Percentiles rank a stretch among this genome's conserved stretches.
These are phyloP conservation scores for Folsomia manolachei DNA, from an alignment of 2,888 invertebrate species.

Conservation along the genomic window DNA sequence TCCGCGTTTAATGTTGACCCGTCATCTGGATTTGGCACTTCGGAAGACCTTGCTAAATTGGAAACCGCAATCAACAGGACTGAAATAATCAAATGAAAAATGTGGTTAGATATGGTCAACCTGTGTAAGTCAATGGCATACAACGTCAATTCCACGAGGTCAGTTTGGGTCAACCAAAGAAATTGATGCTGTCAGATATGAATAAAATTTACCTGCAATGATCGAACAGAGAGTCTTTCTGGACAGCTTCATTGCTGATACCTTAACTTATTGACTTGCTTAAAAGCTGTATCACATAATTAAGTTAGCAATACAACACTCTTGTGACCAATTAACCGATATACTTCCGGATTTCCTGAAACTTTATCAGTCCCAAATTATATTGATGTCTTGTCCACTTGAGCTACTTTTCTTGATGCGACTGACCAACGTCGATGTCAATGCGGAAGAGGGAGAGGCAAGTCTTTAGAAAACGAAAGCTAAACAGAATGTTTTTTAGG, in stretches of 20 bases:
- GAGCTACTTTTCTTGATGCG: neutral
- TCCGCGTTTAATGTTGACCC: conserved; percentile 29
- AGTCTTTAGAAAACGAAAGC: conserved; percentile 5
- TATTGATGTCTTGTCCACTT: too few species aligned
- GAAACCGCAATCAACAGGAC: neutral
- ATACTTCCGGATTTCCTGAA: too few species aligned
- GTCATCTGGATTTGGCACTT: neutral
- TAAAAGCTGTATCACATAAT: neutral
- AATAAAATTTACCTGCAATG: conserved; percentile 1
- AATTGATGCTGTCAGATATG: too few species aligned
- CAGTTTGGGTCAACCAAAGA: too few species aligned
- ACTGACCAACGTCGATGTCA: neutral
- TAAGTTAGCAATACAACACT: too few species aligned
- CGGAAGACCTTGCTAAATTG: neutral
- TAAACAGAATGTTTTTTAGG: too few species aligned
- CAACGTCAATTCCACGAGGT: too few species aligned
- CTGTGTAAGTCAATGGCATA: neutral
- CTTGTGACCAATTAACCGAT: too few species aligned
- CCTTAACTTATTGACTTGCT: too few species aligned
- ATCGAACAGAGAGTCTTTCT: neutral
- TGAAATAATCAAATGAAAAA: conserved; percentile 4
- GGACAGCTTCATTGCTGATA: conserved; percentile 7
- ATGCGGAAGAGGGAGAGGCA: neutral
- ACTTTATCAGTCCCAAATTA: too few species aligned
- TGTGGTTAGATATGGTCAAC: too few species aligned